Conservation (phyloP, 2,113 vertebrate species). For the Pteronura brasiliensis region DNA sequence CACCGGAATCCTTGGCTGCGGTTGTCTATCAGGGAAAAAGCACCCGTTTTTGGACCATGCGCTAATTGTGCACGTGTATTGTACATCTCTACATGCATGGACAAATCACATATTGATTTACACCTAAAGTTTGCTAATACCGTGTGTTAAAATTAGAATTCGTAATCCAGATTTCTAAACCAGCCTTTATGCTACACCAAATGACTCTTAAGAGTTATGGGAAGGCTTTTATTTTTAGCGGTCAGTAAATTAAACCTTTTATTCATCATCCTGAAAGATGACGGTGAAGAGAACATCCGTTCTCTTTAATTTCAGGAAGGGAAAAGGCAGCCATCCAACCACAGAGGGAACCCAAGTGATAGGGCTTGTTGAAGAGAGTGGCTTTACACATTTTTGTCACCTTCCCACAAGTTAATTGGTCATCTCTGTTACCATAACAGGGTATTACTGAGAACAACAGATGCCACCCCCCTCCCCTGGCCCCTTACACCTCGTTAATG, state of each 20-base stretch:
- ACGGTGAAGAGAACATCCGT: background rate
- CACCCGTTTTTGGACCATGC: background rate
- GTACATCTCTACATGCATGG: background rate
- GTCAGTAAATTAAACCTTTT: constrained; percentile 64
- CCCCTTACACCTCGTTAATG: background rate
- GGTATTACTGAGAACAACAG: background rate
- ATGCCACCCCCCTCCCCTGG: accelerated
- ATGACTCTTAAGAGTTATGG: constrained; percentile 52
- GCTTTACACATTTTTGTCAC: background rate
- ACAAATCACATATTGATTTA: constrained; percentile 50
- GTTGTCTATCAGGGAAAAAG: background rate
- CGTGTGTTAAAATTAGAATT: background rate
- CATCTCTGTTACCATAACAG: background rate
- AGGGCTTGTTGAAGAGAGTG: background rate
- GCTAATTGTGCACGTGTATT: background rate
- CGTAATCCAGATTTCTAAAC: constrained; percentile 32
- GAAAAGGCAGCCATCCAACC: background rate
- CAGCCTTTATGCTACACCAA: constrained; percentile 33
- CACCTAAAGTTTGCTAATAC: constrained; percentile 45
- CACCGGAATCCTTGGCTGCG: background rate
- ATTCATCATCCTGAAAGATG: constrained; percentile 62
- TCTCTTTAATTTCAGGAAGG: constrained; percentile 27
- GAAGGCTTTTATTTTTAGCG: constrained; percentile 70
- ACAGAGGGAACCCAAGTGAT: background rate
- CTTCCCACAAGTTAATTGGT: background rate